Conservation (phyloP, 2,113 vertebrate genomes). For the Acrocephalus arundinaceus region DNA sequence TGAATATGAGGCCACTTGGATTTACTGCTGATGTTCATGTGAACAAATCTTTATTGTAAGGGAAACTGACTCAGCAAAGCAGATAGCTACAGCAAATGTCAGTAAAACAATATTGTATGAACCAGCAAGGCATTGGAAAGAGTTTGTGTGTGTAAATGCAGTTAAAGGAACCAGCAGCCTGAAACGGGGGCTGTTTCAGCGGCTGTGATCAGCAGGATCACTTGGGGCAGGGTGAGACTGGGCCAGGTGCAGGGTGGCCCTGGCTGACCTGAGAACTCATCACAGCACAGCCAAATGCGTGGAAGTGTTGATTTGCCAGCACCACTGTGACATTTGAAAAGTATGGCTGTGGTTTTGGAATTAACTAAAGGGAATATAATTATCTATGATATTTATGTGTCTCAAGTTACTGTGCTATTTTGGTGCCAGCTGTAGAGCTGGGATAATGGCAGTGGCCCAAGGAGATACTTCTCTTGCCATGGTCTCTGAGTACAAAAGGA, state of each 20-base stretch:
- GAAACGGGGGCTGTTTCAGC: background rate
- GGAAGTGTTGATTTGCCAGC: background rate
- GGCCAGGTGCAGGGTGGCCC: rapidly evolving
- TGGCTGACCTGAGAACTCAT: background rate
- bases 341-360: background rate
- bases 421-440: background rate
- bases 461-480: background rate
- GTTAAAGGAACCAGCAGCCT: background rate
- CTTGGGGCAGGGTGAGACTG: background rate
- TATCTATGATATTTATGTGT: slow-evolving; percentile 1
- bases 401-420: slow-evolving; percentile 4
- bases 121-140: background rate
- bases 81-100: background rate
- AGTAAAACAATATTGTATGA: background rate
- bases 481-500: background rate
- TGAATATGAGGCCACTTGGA: background rate
- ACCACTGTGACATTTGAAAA: slow-evolving; percentile 8
- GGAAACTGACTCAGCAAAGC: background rate
- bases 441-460: background rate
- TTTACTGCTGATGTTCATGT: background rate
- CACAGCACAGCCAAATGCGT: rapidly evolving
- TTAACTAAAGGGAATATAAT: background rate
- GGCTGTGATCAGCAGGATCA: background rate
- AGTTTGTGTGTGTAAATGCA: background rate
- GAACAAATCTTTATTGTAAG: background rate